phyloP scores from a whole-genome alignment of 2,888 invertebrate genomes.

The Biston betularia region DNA sequence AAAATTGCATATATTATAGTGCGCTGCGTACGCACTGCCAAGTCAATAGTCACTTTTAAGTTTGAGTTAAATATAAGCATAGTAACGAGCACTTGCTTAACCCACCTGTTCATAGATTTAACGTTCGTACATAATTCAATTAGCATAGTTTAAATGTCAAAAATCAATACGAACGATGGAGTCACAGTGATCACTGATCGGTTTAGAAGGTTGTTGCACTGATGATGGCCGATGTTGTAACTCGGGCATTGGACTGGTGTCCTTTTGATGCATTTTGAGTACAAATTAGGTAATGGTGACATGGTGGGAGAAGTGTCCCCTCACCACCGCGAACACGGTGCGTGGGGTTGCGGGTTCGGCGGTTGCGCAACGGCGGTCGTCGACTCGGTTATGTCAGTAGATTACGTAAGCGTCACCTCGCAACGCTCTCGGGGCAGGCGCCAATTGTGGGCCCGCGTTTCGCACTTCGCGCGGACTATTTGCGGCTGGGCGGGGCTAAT shows the following conservation, averaged over 20 bases:
- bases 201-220: conserved; percentile 78
- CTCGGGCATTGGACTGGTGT: conserved; percentile 74
- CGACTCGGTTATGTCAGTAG: conserved; percentile 85
- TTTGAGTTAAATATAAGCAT: conserved; percentile 2
- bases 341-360: conserved; percentile 82
- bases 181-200: conserved; percentile 66
- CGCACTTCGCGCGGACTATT: conserved; percentile 81
- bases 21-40: conserved; percentile 18
- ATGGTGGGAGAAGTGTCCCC: conserved; percentile 65
- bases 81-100: conserved; percentile 29
- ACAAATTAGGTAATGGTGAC: conserved; percentile 79
- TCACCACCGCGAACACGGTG: conserved; percentile 67
- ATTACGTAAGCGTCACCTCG: conserved; percentile 84
- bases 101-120: conserved; percentile 28
- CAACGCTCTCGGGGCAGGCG: conserved; percentile 75
- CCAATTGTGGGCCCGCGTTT: conserved; percentile 67
- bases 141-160: conserved; percentile 64
- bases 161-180: conserved; percentile 56
- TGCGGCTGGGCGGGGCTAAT: conserved; percentile 71
- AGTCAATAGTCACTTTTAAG: neutral
- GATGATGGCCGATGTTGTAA: conserved; percentile 76
- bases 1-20: conserved; percentile 32
- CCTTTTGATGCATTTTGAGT: conserved; percentile 81
- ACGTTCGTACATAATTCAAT: conserved; percentile 49
- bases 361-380: conserved; percentile 84